Evolutionary conservation across 2,888 invertebrate genomes (phyloP), one percentile per base, ranked within the genome.

Genomic region (Melieria crassipennis): DNA sequence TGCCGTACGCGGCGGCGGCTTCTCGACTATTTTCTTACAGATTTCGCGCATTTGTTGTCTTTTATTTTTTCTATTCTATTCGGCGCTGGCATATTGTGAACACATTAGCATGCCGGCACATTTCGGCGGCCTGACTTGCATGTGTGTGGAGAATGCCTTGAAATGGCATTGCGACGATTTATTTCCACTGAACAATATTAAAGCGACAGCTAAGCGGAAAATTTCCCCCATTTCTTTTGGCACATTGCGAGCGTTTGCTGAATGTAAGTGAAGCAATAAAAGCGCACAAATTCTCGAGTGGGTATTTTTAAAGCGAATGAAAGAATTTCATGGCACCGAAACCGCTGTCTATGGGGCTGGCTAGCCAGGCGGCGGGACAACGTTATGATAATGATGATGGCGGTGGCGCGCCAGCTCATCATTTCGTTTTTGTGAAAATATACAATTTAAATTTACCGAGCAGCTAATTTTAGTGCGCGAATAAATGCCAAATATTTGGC

Each of bases 141-240:
- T 16, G 16, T 16, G 52, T 13, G n/a, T 4, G 13, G 4, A 52
- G 11, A n/a, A 5, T 52, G 13, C 13, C 13, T 52, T 52, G 11
- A 52, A 5, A 52, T n/a, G 11, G 11, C 11, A 5, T n/a, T 13
- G 13, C 13, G 4, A n/a, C 13, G 6, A 52, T 7, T 52, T 52
- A 11, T n/a, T 7, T 7, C 6, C 13, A 52, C 52, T n/a, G 11
- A n/a, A 11, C 52, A 71, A 63, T 48, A n/a, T 10, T 9, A 55
- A n/a, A 48, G 42, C 71, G 73, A 75, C 74, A 67, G 58, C 71
- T 74, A 74, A 76, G 70, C 64, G 75, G 75, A 75, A 76, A 74
- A 72, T 58, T 62, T 70, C 64, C 46, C 60, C 3, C 43, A 48
- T 71, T 7, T 60, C 50, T 45, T 68, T 47, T 72, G 64, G 13